phyloP scores from a whole-genome alignment of 2,113 vertebrate genomes.

The Poecilia latipinna region DNA sequence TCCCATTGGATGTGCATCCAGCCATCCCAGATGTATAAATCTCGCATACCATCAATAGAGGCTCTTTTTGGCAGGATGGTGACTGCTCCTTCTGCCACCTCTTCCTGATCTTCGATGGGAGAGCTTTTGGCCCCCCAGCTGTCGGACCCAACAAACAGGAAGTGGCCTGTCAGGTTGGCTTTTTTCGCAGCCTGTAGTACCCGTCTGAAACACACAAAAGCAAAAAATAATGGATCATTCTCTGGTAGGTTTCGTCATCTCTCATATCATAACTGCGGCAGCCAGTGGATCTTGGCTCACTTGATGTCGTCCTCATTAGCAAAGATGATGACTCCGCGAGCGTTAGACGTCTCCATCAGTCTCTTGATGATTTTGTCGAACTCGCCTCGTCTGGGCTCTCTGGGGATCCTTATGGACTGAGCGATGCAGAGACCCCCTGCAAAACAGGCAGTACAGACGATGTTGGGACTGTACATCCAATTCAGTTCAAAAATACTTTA shows the following conservation, averaged over 20 bases:
- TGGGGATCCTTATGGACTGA: conserved; percentile 92
- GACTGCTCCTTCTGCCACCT: conserved; percentile 80
- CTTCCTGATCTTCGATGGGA: conserved; percentile 78
- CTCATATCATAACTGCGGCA: not conserved
- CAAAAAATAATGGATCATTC: no score
- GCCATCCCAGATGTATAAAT: conserved; percentile 10
- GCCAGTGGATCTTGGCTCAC: conserved; percentile 70
- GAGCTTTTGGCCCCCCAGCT: conserved; percentile 82
- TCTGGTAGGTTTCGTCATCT: not conserved
- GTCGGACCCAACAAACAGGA: conserved; percentile 81
- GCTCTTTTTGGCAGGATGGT: conserved; percentile 81
- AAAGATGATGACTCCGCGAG: conserved; percentile 92
- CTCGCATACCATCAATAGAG: conserved; percentile 81
- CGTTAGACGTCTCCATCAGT: conserved; percentile 93
- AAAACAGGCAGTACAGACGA: conserved; percentile 21
- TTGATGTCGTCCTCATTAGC: conserved; percentile 97
- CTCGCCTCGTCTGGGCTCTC: conserved; percentile 89
- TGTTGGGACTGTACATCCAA: not conserved
- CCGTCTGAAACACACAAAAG: conserved; percentile 71
- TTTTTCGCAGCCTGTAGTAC: conserved; percentile 84
- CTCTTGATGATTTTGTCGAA: conserved; percentile 95
- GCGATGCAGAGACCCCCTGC: conserved; percentile 92
- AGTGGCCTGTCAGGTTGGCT: conserved; percentile 88
- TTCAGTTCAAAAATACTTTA: no score
- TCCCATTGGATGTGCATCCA: not conserved